Percentiles rank a stretch among this genome's conserved stretches.
phyloP scores from a whole-genome alignment of 2,888 invertebrate species.

The Dynastes maya region DNA sequence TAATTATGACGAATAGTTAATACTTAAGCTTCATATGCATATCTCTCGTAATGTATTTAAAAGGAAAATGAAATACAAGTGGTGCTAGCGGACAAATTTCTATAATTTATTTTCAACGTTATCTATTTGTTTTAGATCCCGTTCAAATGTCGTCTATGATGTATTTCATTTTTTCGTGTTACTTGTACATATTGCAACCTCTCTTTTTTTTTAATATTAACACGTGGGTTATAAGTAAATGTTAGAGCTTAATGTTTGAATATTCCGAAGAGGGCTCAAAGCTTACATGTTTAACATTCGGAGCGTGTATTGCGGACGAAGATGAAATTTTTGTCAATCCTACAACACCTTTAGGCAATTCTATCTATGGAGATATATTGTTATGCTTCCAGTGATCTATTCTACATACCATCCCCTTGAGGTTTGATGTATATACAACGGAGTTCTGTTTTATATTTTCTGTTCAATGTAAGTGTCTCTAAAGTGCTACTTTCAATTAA shows the following conservation, averaged over 20 bases:
- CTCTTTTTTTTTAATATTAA: constrained; percentile 12
- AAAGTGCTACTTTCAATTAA: not conserved
- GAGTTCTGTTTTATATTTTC: too few relatives aligned
- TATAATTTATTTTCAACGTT: constrained; percentile 56
- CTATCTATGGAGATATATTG: not conserved
- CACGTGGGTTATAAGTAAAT: not conserved
- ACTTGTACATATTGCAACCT: constrained; percentile 31
- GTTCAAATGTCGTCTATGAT: constrained; percentile 55
- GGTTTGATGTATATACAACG: not conserved
- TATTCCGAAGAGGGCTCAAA: not conserved
- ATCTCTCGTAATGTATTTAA: too few relatives aligned
- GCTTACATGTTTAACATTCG: constrained; percentile 25
- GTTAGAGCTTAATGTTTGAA: not conserved
- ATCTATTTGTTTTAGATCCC: constrained; percentile 48
- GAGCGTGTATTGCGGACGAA: not conserved
- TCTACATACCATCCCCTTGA: not conserved
- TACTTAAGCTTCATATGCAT: not conserved
- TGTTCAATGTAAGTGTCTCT: not conserved
- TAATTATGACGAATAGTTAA: constrained; percentile 46
- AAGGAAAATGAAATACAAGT: constrained; percentile 6
- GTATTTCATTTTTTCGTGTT: constrained; percentile 57
- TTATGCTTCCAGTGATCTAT: constrained; percentile 8
- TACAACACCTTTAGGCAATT: not conserved
- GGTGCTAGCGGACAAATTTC: constrained; percentile 46
- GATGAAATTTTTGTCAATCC: constrained; percentile 10